These are phyloP conservation scores for Oceanites oceanicus DNA, from an alignment of 2,113 vertebrate species.

Conservation along the genomic window DNA sequence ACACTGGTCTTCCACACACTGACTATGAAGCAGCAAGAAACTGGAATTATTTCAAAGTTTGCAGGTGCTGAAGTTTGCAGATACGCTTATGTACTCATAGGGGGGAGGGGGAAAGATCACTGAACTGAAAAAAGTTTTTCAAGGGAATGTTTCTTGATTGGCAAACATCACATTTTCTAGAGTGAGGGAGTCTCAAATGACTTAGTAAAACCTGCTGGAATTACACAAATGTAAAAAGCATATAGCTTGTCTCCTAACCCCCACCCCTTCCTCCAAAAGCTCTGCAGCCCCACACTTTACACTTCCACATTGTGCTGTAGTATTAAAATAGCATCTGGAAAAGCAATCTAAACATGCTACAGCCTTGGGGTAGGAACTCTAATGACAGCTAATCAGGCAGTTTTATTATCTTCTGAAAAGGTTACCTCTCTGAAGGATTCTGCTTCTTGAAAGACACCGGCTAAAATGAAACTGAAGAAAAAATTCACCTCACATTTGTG, in stretches of 20 bases:
- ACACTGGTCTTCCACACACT: too few species aligned
- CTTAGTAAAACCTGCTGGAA: not conserved
- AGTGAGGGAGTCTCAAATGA: not conserved
- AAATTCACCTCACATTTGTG: not conserved
- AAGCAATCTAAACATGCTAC: not conserved
- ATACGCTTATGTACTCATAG: not conserved
- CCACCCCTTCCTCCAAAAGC: not conserved
- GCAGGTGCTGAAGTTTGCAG: not conserved
- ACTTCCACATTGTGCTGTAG: not conserved
- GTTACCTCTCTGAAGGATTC: not conserved
- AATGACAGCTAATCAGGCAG: not conserved
- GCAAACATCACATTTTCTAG: not conserved
- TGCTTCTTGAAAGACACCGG: not conserved
- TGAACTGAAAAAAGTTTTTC: not conserved
- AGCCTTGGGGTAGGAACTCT: not conserved
- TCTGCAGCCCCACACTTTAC: not conserved
- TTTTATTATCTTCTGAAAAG: not conserved
- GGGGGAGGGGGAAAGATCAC: not conserved
- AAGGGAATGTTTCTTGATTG: not conserved
- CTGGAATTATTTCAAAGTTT: not conserved
- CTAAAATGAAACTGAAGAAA: not conserved
- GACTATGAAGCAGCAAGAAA: not conserved
- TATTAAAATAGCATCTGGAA: not conserved
- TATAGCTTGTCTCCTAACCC: not conserved
- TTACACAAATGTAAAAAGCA: not conserved